Evolutionary conservation across 2,888 invertebrate species (phyloP).

Genomic region (Acrobasis suavella): DNA sequence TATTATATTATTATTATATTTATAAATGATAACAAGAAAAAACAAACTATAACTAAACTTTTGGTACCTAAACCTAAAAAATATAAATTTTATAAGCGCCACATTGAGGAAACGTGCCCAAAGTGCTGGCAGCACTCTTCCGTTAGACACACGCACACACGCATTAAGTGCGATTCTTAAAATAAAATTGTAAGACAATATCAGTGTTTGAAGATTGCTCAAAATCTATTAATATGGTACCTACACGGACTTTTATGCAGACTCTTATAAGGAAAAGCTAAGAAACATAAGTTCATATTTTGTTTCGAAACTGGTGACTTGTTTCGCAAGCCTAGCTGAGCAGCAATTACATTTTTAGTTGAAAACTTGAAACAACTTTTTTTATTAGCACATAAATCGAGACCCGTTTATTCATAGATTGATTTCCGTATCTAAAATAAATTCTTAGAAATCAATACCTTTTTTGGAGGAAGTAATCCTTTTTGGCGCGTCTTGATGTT

Average conservation of each 20-base stretch:
- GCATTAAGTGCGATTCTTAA: too few relatives aligned
- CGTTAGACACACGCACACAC: too few relatives aligned
- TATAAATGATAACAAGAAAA: too few relatives aligned
- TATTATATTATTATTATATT: too few relatives aligned
- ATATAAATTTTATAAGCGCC: too few relatives aligned
- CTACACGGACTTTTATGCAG: neutral
- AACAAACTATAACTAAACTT: too few relatives aligned
- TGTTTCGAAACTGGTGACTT: constrained; percentile 11
- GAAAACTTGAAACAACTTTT: constrained; percentile 13
- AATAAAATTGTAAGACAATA: too few relatives aligned
- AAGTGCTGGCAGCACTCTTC: too few relatives aligned
- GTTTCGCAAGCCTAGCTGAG: constrained; percentile 13
- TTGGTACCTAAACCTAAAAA: too few relatives aligned
- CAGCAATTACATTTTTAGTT: constrained; percentile 1
- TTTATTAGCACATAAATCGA: neutral
- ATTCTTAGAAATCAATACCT: constrained; percentile 11
- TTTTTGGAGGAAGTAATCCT: neutral
- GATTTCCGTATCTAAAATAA: constrained; percentile 3
- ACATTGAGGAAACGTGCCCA: too few relatives aligned
- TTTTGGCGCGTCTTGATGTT: neutral
- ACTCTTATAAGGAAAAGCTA: neutral
- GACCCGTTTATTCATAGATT: neutral
- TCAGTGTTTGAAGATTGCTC: too few relatives aligned
- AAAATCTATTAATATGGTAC: too few relatives aligned
- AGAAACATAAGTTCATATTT: constrained; percentile 16